A percentile compares a stretch with the other conserved stretches of the same genome.
Conservation (phyloP, 1,140 invertebrate species). For the Lepidurus packardi region DNA sequence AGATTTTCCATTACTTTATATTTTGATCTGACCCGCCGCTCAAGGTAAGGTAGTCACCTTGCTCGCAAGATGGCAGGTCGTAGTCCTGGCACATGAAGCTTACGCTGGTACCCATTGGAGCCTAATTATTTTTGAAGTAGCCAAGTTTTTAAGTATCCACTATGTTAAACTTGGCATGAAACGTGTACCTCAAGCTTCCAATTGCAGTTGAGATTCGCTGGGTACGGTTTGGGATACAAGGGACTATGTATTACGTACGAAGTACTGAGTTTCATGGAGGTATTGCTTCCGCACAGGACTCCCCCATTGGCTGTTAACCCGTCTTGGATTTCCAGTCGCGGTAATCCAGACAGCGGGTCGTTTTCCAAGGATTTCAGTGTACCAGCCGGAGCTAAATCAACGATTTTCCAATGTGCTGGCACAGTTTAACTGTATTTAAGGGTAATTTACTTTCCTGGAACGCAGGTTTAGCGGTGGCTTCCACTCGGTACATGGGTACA, state of each 20-base stretch:
- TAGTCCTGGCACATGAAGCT: slow-evolving; percentile 9
- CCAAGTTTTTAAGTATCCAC: background rate
- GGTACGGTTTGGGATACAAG: background rate
- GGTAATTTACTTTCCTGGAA: no score
- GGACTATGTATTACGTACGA: slow-evolving; percentile 6
- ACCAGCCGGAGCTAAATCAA: background rate
- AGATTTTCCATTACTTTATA: background rate
- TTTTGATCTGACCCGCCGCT: background rate
- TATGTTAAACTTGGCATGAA: background rate
- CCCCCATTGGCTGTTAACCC: background rate
- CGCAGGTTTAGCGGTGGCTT: no score
- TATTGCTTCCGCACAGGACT: background rate
- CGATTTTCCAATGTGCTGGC: background rate
- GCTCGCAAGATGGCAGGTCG: background rate
- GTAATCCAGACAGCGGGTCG: background rate
- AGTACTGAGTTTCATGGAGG: background rate
- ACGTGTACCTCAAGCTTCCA: background rate
- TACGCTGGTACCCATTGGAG: background rate
- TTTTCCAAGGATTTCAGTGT: background rate
- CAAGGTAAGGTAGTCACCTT: background rate
- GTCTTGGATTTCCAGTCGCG: background rate
- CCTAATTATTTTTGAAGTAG: background rate
- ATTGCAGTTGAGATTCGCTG: background rate
- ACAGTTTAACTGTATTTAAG: no score
- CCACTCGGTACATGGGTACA: no score